Base-by-base conservation (phyloP, 53 echinoderm and acorn worm genomes). In the Astropecten irregularis region DNA sequence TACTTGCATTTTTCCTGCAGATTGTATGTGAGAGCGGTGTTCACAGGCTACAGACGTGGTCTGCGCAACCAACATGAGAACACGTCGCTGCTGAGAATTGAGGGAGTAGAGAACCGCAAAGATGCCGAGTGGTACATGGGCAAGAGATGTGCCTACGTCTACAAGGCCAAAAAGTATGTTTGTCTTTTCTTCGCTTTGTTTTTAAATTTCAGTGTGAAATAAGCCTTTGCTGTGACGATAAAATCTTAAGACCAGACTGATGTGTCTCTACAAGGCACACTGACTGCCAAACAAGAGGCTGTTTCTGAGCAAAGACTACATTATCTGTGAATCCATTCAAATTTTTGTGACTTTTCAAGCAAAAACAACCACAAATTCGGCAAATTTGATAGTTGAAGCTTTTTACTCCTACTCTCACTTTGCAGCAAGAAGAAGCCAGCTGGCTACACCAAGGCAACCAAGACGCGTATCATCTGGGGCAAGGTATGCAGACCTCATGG, bases 41-140 rank as follows among this genome's bases (percentile, higher is more conserved):
- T 97, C 90, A 97, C 97, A 26, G 97, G 97, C 67, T 97, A 85
- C 92, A 94, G 86, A 67, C 91, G 97, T 89, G 94, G 97, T 32
- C 92, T 97, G 20, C 91, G 94, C 65, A 94, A 89, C 67, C 97
- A 97, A 86, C 50, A 85, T 63, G 97, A 97, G 53, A 89, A 89
- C 77, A 87, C 86, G 21, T 94, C 97, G 2, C 94, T 97, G 18
- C 69, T 97, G 84, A 94, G 89, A 86, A 37, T 97, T 26, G 97
- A 97, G 81, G 97, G 97, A 44, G 97, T 97, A 8, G 82, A 89
- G n/a, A 82, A 49, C 66, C 87, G 97, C 37, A 73, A 84, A 53
- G 93, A 94, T 34, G 87, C 88, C 11, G 84, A 89, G n/a, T 97
- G 87, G 87, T 97, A 97, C 71, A 82, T 94, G 66, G 97, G 94